Evolutionary conservation across 2,888 invertebrate species (phyloP).

Genomic region (Altica lythri): DNA sequence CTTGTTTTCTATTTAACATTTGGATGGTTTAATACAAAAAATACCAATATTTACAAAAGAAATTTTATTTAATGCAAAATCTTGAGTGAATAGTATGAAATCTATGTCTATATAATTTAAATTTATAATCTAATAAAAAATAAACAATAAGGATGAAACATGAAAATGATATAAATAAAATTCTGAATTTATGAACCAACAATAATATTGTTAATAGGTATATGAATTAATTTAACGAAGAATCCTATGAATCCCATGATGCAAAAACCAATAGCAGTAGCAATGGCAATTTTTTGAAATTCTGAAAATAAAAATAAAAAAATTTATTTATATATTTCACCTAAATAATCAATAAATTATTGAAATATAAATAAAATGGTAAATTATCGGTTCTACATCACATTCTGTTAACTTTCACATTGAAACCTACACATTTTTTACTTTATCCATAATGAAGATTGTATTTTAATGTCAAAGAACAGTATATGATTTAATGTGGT

Average conservation of each 20-base stretch:
- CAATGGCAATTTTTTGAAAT: slow-evolving; percentile 99
- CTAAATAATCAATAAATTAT: no score
- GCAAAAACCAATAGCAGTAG: slow-evolving; percentile 98
- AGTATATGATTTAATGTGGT: no score
- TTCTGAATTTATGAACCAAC: slow-evolving; percentile 71
- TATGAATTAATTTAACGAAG: slow-evolving; percentile 99
- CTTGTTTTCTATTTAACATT: no score
- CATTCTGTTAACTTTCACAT: no score
- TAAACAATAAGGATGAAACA: slow-evolving; percentile 13
- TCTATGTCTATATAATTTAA: slow-evolving; percentile 33
- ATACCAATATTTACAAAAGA: slow-evolving; percentile 19
- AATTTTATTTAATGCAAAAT: slow-evolving; percentile 25
- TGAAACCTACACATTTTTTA: no score
- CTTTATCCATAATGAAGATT: no score
- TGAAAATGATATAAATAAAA: slow-evolving; percentile 31
- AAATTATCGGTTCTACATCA: no score
- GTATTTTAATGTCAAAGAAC: no score
- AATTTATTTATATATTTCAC: no score
- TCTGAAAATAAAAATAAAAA: slow-evolving; percentile 69
- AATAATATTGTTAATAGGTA: slow-evolving; percentile 97
- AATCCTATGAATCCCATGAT: slow-evolving; percentile 99
- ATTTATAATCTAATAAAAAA: slow-evolving; percentile 15
- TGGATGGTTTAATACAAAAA: neutral
- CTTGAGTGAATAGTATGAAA: slow-evolving; percentile 22
- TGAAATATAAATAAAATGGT: no score